Conservation (phyloP, 2,113 vertebrate species). For the Actinemys pallida region DNA sequence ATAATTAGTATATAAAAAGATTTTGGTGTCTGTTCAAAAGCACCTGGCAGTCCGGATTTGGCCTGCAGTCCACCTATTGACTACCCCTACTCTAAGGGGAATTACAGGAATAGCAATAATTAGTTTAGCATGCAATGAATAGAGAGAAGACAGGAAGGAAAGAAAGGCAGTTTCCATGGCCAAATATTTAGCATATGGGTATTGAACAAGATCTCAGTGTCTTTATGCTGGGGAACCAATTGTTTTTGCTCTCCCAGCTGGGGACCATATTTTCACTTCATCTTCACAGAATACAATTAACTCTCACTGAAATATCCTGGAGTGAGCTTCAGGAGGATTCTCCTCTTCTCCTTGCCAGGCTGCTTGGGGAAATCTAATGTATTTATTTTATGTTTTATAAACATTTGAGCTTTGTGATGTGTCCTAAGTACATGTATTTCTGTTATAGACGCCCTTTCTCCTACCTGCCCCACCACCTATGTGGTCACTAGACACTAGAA, state of each 20-base stretch:
- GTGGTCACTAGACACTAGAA: background rate
- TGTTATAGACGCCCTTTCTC: background rate
- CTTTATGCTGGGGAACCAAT: background rate
- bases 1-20: no score
- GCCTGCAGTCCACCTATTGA: no score
- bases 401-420: background rate
- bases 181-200: background rate
- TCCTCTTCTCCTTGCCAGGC: background rate
- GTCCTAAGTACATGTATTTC: background rate
- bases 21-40: no score
- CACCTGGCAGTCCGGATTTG: no score
- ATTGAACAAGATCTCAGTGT: accelerated
- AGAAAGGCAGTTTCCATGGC: background rate
- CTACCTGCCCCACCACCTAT: background rate
- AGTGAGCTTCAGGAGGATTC: background rate
- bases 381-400: background rate
- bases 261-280: background rate
- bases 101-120: background rate
- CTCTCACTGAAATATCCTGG: accelerated
- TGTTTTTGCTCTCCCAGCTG: background rate
- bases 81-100: background rate
- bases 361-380: background rate
- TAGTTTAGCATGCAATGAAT: background rate
- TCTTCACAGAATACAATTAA: background rate
- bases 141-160: background rate